phyloP scores from a whole-genome alignment of 2,113 vertebrate species.

The Amblyornis subalaris region DNA sequence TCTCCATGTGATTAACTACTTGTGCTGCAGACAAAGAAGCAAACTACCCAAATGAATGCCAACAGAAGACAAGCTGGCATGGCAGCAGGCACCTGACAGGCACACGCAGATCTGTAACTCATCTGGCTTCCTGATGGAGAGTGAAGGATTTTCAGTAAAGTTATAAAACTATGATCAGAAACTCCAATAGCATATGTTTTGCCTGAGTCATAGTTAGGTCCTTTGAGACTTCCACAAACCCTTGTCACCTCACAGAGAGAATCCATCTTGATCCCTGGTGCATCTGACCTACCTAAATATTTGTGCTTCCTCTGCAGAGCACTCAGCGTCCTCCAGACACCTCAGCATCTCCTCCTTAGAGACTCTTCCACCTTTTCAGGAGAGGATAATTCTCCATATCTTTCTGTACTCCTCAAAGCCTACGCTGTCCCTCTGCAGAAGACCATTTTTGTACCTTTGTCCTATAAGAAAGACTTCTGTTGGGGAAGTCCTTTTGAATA shows the following conservation, averaged over 20 bases:
- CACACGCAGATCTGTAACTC: not conserved
- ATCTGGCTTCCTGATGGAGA: conserved; percentile 24
- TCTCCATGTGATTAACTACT: conserved; percentile 70
- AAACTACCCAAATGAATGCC: conserved; percentile 51
- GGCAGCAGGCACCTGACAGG: conserved; percentile 51
- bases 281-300: not conserved
- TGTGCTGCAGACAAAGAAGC: conserved; percentile 58
- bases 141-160: not conserved
- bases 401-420: not conserved
- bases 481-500: not conserved
- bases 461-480: not conserved
- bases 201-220: not conserved
- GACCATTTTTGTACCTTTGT: not conserved
- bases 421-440: not conserved
- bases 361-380: not conserved
- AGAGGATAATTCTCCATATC: not conserved
- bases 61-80: conserved; percentile 53
- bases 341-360: not conserved
- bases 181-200: not conserved
- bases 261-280: not conserved
- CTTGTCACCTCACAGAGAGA: not conserved
- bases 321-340: not conserved
- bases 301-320: not conserved
- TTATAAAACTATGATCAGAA: conserved; percentile 16
- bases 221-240: not conserved